Evolutionary conservation across 2,888 invertebrate genomes (phyloP), one percentile per base, ranked within the genome.

Genomic region (Caprella mutica): DNA sequence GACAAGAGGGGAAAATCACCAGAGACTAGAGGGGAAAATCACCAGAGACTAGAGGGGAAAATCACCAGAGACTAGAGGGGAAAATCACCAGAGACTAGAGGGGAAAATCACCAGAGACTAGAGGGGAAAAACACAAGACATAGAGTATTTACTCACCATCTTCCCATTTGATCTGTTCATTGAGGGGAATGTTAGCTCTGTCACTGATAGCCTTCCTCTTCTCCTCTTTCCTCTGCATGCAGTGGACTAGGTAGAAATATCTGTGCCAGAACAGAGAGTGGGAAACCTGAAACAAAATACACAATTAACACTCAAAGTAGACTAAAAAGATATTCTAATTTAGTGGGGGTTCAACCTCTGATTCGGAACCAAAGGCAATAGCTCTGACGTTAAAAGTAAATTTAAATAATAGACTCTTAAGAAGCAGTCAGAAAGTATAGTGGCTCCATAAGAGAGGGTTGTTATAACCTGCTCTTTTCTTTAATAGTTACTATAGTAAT

Each of bases 161-260:
- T n/a, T n/a, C n/a, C n/a, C n/a, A n/a, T n/a, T n/a, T n/a, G n/a
- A n/a, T n/a, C n/a, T n/a, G n/a, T n/a, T n/a, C n/a, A n/a, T n/a
- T n/a, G n/a, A n/a, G n/a, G n/a, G n/a, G n/a, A 30, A 19, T 74
- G 65, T 74, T 73, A 70, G 78, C 73, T 71, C 79, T 68, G 67
- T 76, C 75, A 68, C 78, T 79, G 64, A 77, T 72, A 40, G 80
- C 80, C 51, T 83, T 77, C 60, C 81, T 78, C 29, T 83, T 80
- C 6, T 84, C 83, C 67, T 86, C 76, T 2, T 83, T 80, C 71
- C 85, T 81, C 69, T 85, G 82, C 2, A 86, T 73, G 46, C 85
- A 73, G n/a, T 86, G 84, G 69, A 86, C 82, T 69, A 84, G 83
- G 75, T 86, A 89, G 68, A 86, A 77, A 72, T 87, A 89, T 50